phyloP scores from a whole-genome alignment of 2,797 vertebrate species.

The Alosa sapidissima region DNA sequence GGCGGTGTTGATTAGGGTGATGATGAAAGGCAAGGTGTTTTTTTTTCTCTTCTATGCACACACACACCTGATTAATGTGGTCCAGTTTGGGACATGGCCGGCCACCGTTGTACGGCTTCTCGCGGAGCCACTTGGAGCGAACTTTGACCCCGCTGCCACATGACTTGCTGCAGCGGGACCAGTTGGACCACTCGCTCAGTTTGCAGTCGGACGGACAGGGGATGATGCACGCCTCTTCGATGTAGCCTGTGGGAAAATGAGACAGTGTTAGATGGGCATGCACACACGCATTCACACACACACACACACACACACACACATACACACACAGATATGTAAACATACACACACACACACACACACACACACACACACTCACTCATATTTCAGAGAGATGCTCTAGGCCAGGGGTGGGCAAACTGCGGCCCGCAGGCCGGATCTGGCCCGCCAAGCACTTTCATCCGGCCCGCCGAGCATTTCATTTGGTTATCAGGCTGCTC shows the following conservation, averaged over 20 bases:
- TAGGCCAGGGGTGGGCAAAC: no score
- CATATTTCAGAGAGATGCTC: not conserved
- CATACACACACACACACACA: not conserved
- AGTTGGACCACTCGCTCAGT: conserved; percentile 89
- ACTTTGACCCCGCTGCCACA: conserved; percentile 88
- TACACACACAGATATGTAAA: no score
- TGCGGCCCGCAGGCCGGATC: no score
- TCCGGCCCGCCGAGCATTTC: no score
- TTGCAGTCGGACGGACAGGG: conserved; percentile 88
- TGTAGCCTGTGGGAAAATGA: conserved; percentile 72
- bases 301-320: not conserved
- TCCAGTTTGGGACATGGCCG: conserved; percentile 85
- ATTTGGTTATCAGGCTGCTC: no score
- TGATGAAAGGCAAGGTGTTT: not conserved
- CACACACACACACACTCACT: not conserved
- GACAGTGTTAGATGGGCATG: conserved; percentile 23
- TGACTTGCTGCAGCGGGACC: conserved; percentile 88
- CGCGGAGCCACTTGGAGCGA: conserved; percentile 86
- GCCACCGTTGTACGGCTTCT: conserved; percentile 85
- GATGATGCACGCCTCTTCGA: conserved; percentile 88
- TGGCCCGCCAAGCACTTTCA: no score
- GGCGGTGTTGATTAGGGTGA: not conserved
- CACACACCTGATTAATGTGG: conserved; percentile 81
- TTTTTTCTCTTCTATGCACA: not conserved
- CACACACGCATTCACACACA: not conserved